Conservation (phyloP, 2,113 vertebrate species). For the Lanius ludovicianus region DNA sequence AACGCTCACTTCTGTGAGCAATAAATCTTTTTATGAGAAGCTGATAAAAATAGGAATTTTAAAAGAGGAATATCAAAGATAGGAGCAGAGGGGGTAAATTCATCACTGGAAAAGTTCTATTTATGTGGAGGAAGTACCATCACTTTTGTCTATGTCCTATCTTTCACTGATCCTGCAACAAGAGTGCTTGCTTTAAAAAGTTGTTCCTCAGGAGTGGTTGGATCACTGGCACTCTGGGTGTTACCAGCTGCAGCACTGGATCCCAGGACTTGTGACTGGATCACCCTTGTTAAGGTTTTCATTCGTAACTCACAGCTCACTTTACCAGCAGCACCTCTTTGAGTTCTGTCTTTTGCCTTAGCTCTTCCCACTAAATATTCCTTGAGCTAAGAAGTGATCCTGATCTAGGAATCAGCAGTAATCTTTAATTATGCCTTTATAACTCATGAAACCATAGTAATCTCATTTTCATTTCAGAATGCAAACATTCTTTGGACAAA, state of each 20-base stretch:
- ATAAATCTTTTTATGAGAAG: background rate
- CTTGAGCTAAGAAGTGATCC: background rate
- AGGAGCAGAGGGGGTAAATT: background rate
- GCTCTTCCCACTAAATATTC: background rate
- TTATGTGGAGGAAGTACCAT: background rate
- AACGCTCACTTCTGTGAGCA: background rate
- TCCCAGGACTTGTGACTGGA: background rate
- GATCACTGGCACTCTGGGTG: too few species aligned
- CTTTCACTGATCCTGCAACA: background rate
- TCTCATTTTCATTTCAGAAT: background rate
- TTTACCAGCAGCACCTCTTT: background rate
- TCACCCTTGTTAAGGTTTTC: background rate
- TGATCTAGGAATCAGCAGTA: background rate
- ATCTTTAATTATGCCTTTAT: background rate
- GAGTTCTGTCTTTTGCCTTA: background rate
- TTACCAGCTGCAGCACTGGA: background rate
- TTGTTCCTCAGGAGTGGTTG: background rate
- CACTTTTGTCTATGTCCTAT: background rate
- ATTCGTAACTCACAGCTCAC: background rate
- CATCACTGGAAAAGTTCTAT: background rate
- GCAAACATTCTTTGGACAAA: background rate
- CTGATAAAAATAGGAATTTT: background rate
- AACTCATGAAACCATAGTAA: background rate
- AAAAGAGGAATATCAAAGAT: background rate
- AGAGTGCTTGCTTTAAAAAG: background rate